Evolutionary conservation across 2,888 invertebrate genomes (phyloP), one percentile per base, ranked within the genome.

Genomic region (Drosophila affinis): DNA sequence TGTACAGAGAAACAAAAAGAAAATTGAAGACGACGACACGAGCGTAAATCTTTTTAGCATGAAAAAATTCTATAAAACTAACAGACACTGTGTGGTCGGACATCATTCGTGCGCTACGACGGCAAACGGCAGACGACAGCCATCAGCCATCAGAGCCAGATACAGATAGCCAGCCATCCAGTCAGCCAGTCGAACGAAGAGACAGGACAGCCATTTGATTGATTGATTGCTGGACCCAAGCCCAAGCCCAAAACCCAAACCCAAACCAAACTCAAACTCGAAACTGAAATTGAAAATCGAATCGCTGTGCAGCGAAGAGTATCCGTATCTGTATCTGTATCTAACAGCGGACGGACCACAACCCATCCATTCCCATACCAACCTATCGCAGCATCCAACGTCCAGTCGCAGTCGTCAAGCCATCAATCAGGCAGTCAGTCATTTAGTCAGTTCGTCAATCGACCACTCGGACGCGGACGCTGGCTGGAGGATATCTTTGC

Each of bases 11-110:
- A 81, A 79, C 73, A 77, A 86, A 87, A 84, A 88, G 83, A 86
- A 88, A 84, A 88, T 71, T 80, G 81, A 86, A 86, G 83, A 86
- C 81, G 81, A 86, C 88, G 81, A 83, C 88, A 88, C 79, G 81
- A 87, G 80, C 87, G 87, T 83, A 87, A 88, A 84, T 83, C 81
- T 79, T 75, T 85, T 85, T 87, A 88, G 88, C 87, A 81, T 85
- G 77, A 87, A 89, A 85, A 90, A 90, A 88, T 78, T 84, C 87
- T 90, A 90, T 90, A 91, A 91, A 91, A 90, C 88, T 89, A 90
- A 89, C 90, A 88, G 86, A 79, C 90, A 79, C 82, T 83, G 78
- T 79, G 86, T 81, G 86, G 82, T 87, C 87, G 89, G 67, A 68
- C 86, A 88, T 87, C 89, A 89, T 88, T 89, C 81, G 87, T 84